Conservation (phyloP, 2,888 invertebrate genomes). For the Leptinotarsa haldemani region DNA sequence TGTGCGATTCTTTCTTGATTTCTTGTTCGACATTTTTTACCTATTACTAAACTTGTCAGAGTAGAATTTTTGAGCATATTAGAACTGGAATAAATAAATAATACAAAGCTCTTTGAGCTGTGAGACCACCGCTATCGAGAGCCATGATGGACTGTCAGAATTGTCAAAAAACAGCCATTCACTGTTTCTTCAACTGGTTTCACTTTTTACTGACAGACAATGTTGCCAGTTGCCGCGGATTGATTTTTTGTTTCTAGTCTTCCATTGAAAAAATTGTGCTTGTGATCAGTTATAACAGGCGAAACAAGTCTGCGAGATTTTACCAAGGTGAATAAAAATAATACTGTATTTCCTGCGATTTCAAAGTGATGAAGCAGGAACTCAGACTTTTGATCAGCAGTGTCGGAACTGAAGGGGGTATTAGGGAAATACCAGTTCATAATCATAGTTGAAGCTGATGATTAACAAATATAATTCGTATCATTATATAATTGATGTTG, state of each 20-base stretch:
- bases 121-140: conserved; percentile 59
- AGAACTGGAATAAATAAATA: conserved; percentile 55
- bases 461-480: too few species aligned
- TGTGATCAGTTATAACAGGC: too few species aligned
- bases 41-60: conserved; percentile 56
- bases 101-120: conserved; percentile 50
- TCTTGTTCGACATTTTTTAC: conserved; percentile 62
- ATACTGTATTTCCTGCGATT: too few species aligned
- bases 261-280: too few species aligned
- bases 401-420: too few species aligned
- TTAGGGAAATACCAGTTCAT: too few species aligned
- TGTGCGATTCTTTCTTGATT: conserved; percentile 55
- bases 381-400: too few species aligned
- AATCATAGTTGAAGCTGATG: too few species aligned
- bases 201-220: neutral
- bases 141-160: conserved; percentile 59
- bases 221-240: neutral
- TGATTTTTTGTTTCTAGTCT: neutral
- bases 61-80: conserved; percentile 55
- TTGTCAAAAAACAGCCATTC: neutral
- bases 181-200: neutral
- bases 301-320: too few species aligned
- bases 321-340: too few species aligned
- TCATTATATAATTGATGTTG: too few species aligned
- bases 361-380: too few species aligned